Evolutionary conservation across 2,797 vertebrate species (phyloP), one percentile per base, ranked within the genome.

Genomic region (Setipinna tenuifilis): DNA sequence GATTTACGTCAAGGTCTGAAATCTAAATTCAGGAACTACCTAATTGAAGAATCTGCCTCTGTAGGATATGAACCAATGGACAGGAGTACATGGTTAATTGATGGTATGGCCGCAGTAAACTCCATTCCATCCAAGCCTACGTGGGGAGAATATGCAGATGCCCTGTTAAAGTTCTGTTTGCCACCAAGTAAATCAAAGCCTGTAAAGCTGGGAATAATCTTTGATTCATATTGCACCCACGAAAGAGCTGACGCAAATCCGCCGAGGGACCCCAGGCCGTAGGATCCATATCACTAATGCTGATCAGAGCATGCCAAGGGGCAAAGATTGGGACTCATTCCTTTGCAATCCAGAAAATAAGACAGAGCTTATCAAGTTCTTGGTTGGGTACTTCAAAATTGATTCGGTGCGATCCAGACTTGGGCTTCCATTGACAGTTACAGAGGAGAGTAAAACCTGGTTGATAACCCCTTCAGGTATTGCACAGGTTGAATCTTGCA

Each of bases 41-140:
- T 71, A 9, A 71, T 71, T 7, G 65, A 71, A 71, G 9, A 71
- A 31, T 71, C 65, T 71, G 65, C n/a, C 19, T 71, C 65, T 71
- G 65, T 71, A 9, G 65, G 14, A 23, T n/a, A 71, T 71, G 7
- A 71, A 48, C 46, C 46, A 48, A 48, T 10, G 46, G 46, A 48
- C 46, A 48, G 10, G 4, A 48, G 46, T 48, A 48, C 46, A 48
- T 7, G 7, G 62, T n/a, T 68, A 68, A 68, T 68, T 68, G 62
- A 68, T 68, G 62, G 62, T 17, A 68, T 68, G 62, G 62, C 62
- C 19, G 62, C 62, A n/a, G 62, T 68, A 9, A n/a, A 68, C 21
- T 68, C 62, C 19, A 28, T 68, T 68, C 28, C 62, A n/a, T 28
- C 62, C 21, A 68, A 68, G 62, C 19, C 16, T 68, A 68, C 62